These are phyloP conservation scores for Paracyprichromis sp. DNA, from an alignment of 2,113 vertebrate species.

Conservation along the genomic window DNA sequence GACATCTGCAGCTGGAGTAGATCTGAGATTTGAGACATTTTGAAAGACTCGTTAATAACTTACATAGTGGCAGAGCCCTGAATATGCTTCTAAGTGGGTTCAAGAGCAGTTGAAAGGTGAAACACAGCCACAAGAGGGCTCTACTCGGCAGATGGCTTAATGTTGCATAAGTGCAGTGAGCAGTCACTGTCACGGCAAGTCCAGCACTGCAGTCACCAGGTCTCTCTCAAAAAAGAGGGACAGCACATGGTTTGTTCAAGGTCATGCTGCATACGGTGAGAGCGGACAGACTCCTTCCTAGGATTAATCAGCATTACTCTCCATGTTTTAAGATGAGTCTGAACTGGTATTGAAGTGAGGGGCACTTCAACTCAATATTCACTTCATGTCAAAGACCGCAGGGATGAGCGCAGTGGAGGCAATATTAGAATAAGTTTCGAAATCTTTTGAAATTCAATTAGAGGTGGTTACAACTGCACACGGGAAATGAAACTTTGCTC, in stretches of 20 bases:
- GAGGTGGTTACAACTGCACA: neutral
- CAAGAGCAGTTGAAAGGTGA: conserved; percentile 12
- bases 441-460: neutral
- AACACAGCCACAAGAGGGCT: conserved; percentile 7
- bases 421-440: neutral
- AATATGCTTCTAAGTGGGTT: conserved; percentile 1
- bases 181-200: conserved; percentile 5
- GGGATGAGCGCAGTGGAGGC: neutral
- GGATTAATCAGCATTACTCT: conserved; percentile 3
- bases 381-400: neutral
- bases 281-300: neutral
- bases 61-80: neutral
- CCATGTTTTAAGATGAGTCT: neutral
- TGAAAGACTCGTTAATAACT: neutral
- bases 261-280: neutral
- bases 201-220: conserved; percentile 6
- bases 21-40: neutral
- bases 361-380: neutral
- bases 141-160: neutral
- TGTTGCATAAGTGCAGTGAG: conserved; percentile 12
- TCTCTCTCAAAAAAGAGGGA: neutral
- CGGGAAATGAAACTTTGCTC: neutral
- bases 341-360: neutral
- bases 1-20: neutral
- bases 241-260: conserved; percentile 16